These are phyloP conservation scores for Meloidogyne hapla DNA, from an alignment of 1,140 invertebrate genomes.

Conservation along the genomic window DNA sequence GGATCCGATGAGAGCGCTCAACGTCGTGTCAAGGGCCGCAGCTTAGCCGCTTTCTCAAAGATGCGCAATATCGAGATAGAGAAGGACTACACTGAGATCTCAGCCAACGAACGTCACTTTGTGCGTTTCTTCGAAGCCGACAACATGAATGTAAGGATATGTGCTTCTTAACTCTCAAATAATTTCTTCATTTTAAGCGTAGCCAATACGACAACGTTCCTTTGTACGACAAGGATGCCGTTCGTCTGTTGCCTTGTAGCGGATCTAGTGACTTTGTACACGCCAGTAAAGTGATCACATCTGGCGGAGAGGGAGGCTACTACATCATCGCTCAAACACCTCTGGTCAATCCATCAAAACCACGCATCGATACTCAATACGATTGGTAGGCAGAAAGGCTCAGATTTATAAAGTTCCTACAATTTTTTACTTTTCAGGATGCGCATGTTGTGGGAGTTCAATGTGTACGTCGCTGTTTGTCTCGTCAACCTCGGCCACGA, in stretches of 20 bases:
- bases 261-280: background rate
- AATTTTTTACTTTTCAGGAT: background rate
- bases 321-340: constrained; percentile 2
- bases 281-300: background rate
- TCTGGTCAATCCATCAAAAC: background rate
- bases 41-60: background rate
- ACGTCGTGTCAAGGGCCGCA: background rate
- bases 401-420: background rate
- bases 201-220: background rate
- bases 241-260: background rate
- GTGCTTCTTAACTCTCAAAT: background rate
- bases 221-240: background rate
- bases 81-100: background rate
- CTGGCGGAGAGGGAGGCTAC: background rate
- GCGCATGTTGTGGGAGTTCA: background rate
- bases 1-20: background rate
- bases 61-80: background rate
- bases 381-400: background rate
- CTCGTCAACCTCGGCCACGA: background rate
- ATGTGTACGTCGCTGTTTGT: constrained; percentile 2
- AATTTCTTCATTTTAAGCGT: background rate
- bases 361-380: background rate
- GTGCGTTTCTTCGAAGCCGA: background rate
- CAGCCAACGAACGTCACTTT: background rate
- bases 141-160: background rate